Base-by-base conservation (phyloP, 2,797 vertebrate genomes). In the Pyrocephalus nanus region DNA sequence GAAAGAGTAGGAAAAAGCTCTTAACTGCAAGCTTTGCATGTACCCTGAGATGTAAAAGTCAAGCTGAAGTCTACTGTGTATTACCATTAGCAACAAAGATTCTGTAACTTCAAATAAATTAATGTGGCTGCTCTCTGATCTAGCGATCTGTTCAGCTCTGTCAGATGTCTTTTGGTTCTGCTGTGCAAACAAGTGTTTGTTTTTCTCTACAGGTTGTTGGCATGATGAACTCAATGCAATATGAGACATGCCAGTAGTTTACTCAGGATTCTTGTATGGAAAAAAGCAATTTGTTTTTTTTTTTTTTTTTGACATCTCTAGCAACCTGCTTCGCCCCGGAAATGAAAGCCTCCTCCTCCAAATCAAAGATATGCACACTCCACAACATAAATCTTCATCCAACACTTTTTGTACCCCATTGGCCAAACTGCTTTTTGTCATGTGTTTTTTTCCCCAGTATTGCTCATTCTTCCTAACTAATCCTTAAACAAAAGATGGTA, bases 371-470 rank as follows among this genome's bases (percentile, higher is more conserved):
- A 75, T 8, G 14, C 47, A 26, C n/a, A 12, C 7, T 54, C 34
- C 60, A 42, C 10, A 83, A 21, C 18, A 3, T 32, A 6, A 9
- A 25, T 19, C 4, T 55, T 81, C 23, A 30, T 50, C 61, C 4
- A 9, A 26, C 43, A 45, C 19, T 47, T 65, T 76, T 61, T 62
- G 50, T 17, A 84, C 7, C 4, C 22, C 9, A 15, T 65, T 78
- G 61, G 20, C 23, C 54, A 88, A 48, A 50, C 30, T 43, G 34
- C 29, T 86, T 89, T 38, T 36, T 53, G 21, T 27, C 3, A 1
- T 32, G 15, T 45, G 10, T 34, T 60, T n/a, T 15, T 15, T 0
- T 1, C 2, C 4, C 9, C 9, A 30, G 2, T 30, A 40, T 17
- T 1, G 2, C 4, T 57, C 22, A 30, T 82, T 62, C 32, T 89